Evolutionary conservation across 2,113 vertebrate genomes (phyloP).

Genomic region (Andinoacara biseriatus): DNA sequence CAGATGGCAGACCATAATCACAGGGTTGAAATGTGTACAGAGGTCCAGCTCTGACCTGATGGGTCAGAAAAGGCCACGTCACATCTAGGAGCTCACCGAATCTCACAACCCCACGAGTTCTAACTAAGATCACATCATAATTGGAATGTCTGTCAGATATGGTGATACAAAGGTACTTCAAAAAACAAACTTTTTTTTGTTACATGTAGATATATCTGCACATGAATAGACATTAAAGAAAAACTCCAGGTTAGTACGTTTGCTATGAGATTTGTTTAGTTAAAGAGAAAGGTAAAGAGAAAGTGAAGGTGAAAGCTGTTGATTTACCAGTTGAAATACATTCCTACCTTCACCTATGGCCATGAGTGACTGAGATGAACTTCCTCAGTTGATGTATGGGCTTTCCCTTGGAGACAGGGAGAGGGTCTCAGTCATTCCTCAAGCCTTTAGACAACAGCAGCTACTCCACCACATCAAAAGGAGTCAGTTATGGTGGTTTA

Average conservation of each 20-base stretch:
- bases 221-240: background rate
- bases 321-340: too few relatives aligned
- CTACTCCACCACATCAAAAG: too few relatives aligned
- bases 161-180: background rate
- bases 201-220: background rate
- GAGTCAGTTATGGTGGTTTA: too few relatives aligned
- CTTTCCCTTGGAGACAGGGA: too few relatives aligned
- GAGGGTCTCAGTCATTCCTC: too few relatives aligned
- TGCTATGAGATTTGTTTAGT: background rate
- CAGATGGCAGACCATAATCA: constrained; percentile 12
- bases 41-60: constrained; percentile 3
- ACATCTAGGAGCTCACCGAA: constrained; percentile 1
- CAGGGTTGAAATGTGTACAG: background rate
- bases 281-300: too few relatives aligned
- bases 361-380: too few relatives aligned
- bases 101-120: background rate
- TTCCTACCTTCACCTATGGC: too few relatives aligned
- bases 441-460: too few relatives aligned
- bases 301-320: too few relatives aligned
- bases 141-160: background rate
- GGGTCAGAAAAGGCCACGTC: constrained; percentile 19
- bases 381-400: too few relatives aligned
- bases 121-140: background rate
- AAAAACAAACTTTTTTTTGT: background rate
- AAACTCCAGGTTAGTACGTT: background rate